Conservation (phyloP, 2,113 vertebrate genomes). For the Carassius gibelio region DNA sequence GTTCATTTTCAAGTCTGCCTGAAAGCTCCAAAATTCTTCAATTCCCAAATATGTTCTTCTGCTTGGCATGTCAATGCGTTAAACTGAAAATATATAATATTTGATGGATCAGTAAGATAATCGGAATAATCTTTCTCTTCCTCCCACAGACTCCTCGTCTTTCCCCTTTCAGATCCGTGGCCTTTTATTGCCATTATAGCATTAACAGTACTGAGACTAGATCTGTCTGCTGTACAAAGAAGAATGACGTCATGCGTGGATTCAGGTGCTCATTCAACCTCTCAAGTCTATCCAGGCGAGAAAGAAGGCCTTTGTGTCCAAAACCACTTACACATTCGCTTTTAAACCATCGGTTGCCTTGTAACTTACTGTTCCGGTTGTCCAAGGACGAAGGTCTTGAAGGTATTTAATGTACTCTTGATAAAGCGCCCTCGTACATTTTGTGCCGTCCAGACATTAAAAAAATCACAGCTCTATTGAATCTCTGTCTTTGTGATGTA, state of each 20-base stretch:
- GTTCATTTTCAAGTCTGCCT: conserved; percentile 43
- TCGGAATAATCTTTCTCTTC: conserved; percentile 13
- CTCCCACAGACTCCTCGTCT: background rate
- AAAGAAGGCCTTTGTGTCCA: conserved; percentile 7
- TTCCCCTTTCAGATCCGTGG: background rate
- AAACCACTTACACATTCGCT: background rate
- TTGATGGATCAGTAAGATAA: conserved; percentile 14
- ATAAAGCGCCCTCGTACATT: background rate
- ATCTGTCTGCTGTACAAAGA: conserved; percentile 20
- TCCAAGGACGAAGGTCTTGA: background rate
- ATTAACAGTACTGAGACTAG: conserved; percentile 25
- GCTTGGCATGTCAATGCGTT: background rate
- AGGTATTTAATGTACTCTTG: background rate
- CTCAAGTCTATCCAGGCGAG: background rate
- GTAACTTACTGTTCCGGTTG: background rate
- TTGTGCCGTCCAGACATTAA: conserved; percentile 3
- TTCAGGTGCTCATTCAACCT: conserved; percentile 15
- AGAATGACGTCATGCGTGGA: background rate
- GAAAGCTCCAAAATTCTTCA: conserved; percentile 31
- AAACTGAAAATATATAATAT: conserved; percentile 6
- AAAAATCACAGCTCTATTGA: background rate
- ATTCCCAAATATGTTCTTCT: conserved; percentile 23
- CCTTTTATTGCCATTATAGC: conserved; percentile 28
- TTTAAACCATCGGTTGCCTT: background rate
- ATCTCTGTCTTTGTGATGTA: conserved; percentile 19